Conservation (phyloP, 2,888 invertebrate genomes). For the Acrobasis suavella region DNA sequence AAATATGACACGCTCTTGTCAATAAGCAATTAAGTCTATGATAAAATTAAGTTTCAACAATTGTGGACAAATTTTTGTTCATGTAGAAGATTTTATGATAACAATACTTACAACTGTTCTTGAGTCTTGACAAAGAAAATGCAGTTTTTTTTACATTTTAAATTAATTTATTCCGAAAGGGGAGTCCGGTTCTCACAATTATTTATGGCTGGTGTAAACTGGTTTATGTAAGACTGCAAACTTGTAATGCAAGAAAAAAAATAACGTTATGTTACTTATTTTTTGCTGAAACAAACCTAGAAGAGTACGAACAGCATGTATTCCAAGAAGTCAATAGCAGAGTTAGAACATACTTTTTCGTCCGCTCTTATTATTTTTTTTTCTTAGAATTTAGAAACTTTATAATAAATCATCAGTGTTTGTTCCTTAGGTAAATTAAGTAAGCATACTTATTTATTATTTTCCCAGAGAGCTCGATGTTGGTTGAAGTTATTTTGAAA, state of each 20-base stretch:
- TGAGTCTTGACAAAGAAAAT: not conserved
- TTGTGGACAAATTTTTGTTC: too few relatives aligned
- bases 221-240: conserved; percentile 3
- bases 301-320: not conserved
- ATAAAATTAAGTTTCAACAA: not conserved
- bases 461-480: too few relatives aligned
- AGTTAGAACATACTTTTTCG: not conserved
- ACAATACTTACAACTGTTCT: too few relatives aligned
- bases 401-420: too few relatives aligned
- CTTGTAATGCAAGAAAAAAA: conserved; percentile 1
- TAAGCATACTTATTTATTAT: too few relatives aligned
- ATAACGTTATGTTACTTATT: not conserved
- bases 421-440: too few relatives aligned
- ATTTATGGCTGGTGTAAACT: not conserved
- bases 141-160: not conserved
- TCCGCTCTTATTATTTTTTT: too few relatives aligned
- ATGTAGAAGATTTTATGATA: too few relatives aligned
- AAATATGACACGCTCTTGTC: not conserved
- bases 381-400: too few relatives aligned
- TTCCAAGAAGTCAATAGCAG: not conserved
- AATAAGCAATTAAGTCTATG: not conserved
- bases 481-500: too few relatives aligned
- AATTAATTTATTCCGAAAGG: conserved; percentile 8
- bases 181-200: conserved; percentile 10
- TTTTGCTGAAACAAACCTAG: not conserved